Base-by-base conservation (phyloP, 2,888 invertebrate genomes). In the Drepanosiphum platanoidis region DNA sequence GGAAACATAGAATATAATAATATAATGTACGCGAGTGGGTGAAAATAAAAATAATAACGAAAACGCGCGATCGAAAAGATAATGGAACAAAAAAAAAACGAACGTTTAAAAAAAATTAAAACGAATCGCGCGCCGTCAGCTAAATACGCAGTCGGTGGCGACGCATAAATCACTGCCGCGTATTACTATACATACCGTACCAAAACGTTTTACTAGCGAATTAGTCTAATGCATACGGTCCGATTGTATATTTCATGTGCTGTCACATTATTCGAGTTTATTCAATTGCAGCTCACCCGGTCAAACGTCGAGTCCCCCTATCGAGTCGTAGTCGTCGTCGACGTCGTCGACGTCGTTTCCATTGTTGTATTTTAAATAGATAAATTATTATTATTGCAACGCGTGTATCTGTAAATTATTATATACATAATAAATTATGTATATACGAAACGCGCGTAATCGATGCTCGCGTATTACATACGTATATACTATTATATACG, bases 191-290 rank as follows among this genome's bases (percentile, higher is more conserved):
- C n/a, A n/a, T n/a, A n/a, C n/a, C n/a, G 39, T 71, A 71, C 39
- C 32, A 52, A 39, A 61, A 61, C 32, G 34, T 80, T 52, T 78
- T 78, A 70, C 68, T 80, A 34, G n/a, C 68, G 52, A 80, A 80
- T 80, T 70, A 70, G 80, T 70, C 80, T 80, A 80, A 80, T 80
- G 80, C 79, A 46, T 42, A 36, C 68, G 27, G 78, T 64, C 30
- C 78, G 64, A 64, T 64, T 39, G 79, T 79, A 66, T 78, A 78
- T 64, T 36, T 66, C 66, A 22, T 42, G n/a, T n/a, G 32, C 79
- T 64, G 79, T 68, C 79, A 42, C 79, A 79, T 79, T 30, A 66
- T 79, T 70, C 78, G 78, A 34, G 68, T 70, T 80, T 36, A 80
- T 80, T 80, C 80, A 80, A 70, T 80, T 80, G 15, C n/a, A n/a